These are phyloP conservation scores for Phoenicopterus ruber DNA, from an alignment of 2,113 vertebrate species.

Conservation along the genomic window DNA sequence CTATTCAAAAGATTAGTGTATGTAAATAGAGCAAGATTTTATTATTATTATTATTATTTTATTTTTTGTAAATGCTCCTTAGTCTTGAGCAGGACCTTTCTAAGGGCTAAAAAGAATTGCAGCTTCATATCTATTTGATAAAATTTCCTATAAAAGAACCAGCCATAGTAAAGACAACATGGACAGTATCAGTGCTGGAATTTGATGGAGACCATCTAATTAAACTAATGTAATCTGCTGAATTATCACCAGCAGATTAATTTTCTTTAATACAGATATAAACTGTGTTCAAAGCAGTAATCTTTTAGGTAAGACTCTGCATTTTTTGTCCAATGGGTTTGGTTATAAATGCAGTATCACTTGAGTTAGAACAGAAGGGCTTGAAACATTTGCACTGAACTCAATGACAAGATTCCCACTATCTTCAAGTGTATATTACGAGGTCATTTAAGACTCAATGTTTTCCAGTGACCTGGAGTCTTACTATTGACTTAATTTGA, in stretches of 20 bases:
- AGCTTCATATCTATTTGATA: not conserved
- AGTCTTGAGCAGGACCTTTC: not conserved
- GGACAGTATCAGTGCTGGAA: not conserved
- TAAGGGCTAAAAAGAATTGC: not conserved
- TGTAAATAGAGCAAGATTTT: not conserved
- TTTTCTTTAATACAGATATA: not conserved
- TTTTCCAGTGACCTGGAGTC: not conserved
- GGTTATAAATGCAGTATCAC: not conserved
- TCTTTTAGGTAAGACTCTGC: not conserved
- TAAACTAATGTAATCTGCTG: not conserved
- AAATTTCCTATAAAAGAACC: not conserved
- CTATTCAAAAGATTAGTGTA: not conserved
- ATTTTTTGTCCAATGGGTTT: not conserved
- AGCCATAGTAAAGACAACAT: not conserved
- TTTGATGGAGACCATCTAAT: not conserved
- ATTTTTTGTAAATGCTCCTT: not conserved
- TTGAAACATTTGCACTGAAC: not conserved
- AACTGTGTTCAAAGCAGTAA: not conserved
- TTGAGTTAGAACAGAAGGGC: not conserved
- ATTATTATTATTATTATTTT: not conserved
- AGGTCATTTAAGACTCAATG: not conserved
- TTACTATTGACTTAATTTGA: not conserved
- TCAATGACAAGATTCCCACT: not conserved
- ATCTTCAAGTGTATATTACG: not conserved
- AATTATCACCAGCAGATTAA: not conserved